Evolutionary conservation across 2,888 invertebrate genomes (phyloP), one percentile per base, ranked within the genome.

Genomic region (Corythucha ciliata): DNA sequence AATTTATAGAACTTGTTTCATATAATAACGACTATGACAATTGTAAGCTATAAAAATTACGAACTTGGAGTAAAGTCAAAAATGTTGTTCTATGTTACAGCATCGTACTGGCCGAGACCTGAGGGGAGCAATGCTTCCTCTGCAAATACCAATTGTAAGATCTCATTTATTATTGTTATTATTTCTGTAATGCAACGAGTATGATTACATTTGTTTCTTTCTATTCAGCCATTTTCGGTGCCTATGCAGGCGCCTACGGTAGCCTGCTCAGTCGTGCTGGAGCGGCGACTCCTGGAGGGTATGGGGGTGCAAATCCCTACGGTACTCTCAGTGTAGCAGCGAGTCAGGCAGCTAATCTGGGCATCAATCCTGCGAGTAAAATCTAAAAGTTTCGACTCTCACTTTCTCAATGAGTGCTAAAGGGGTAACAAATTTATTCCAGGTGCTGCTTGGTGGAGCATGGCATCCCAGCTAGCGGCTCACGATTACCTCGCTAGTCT

Each of bases 371-470:
- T 53, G 79, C 79, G 49, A 64, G 42, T 29, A 50, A 33, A 18
- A 16, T 33, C 18, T 44, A 24, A 2, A 16, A 22, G 2, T 22
- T 1, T 33, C 26, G n/a, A 7, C 8, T 33, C 2, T 44, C 44
- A 44, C 16, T 44, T n/a, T n/a, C n/a, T n/a, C n/a, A n/a, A n/a
- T n/a, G n/a, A n/a, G n/a, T n/a, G n/a, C n/a, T n/a, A n/a, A n/a
- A n/a, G n/a, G n/a, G n/a, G n/a, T n/a, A n/a, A n/a, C 21, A 21
- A 24, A 22, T 24, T 5, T 24, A 22, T 42, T 42, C 25, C 68
- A 84, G 86, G 83, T 69, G 83, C 83, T 62, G 83, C 84, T 52
- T 89, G 89, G 89, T 89, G 88, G 87, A 85, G 85, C 20, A 87
- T 89, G 84, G 87, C 88, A 34, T 83, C 83, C 24, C 88, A 89